phyloP scores from a whole-genome alignment of 2,797 vertebrate species.

The Martes flavigula region DNA sequence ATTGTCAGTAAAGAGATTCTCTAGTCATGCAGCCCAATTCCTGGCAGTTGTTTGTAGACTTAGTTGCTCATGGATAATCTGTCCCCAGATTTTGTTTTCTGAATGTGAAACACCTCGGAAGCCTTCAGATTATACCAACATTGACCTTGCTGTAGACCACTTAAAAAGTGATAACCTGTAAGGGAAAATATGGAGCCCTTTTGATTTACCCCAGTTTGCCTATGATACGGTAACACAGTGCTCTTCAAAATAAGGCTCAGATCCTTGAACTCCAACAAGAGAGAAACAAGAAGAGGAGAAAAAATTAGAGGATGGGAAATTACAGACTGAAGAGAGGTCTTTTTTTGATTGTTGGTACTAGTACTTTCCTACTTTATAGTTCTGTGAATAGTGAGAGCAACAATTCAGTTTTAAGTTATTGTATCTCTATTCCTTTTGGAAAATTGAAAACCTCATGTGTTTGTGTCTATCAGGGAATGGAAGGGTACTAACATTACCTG shows the following conservation, averaged over 20 bases:
- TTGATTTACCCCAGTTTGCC: neutral
- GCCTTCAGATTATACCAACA: neutral
- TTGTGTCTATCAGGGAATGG: neutral
- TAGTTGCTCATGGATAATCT: neutral
- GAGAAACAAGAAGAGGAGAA: neutral
- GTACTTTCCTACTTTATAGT: neutral
- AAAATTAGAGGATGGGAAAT: neutral
- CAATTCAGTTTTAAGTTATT: neutral
- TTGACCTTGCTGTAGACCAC: neutral
- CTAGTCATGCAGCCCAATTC: neutral
- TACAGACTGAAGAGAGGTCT: neutral
- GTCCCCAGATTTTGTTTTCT: neutral
- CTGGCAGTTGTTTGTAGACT: neutral
- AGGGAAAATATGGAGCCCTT: neutral
- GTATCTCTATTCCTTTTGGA: neutral
- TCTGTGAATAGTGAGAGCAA: neutral
- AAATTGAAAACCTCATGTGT: neutral
- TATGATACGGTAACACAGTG: neutral
- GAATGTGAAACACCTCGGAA: neutral
- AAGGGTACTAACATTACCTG: neutral
- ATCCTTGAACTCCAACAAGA: neutral
- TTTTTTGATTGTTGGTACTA: neutral
- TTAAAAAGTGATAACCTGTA: neutral
- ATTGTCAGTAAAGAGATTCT: neutral
- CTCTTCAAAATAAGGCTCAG: neutral